Evolutionary conservation across 2,797 vertebrate species (phyloP), one percentile per base, ranked within the genome.

Genomic region (Myoxocephalus aenaeus): DNA sequence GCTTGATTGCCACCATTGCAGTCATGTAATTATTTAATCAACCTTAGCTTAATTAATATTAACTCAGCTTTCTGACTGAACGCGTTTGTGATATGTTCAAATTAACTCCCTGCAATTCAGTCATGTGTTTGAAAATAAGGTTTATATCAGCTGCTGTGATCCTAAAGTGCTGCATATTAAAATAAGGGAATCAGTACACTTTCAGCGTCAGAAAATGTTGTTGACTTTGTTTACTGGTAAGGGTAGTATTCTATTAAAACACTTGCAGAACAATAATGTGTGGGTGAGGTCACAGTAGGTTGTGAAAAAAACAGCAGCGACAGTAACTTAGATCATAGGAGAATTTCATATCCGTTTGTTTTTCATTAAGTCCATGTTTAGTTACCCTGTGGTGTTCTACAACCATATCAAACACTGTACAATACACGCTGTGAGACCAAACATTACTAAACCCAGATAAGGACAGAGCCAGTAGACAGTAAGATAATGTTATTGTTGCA

Each of bases 391-490:
- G 65, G 59, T 71, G 44, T 58, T 68, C 38, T 15, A 66, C 44
- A 64, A 11, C 2, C 3, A 0, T 36, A 54, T 61, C 67, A 69
- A 70, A 65, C 46, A 34, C 38, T 18, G 20, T 48, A 34, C 27
- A 50, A 20, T 59, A 44, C 42, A 44, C 70, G 57, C 54, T 88
- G 66, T 46, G 67, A 79, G 38, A 70, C 11, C 61, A 79, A 75
- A 61, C 59, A 62, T 80, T 61, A 64, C 67, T 66, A 79, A 84
- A 57, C 17, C 66, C 38, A 73, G 64, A 80, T 88, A 82, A 87
- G 81, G 51, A 83, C 50, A 42, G 74, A 56, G 38, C 64, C 64
- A 61, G 54, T 20, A 53, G 56, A 73, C 34, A 34, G 50, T 42
- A 53, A 66, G 73, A 77, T 82, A 81, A 81, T 78, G 65, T 51